Evolutionary conservation across 92 coral and sea anemone species (phyloP), one percentile per base, ranked within the genome.

Genomic region (Zoanthus gigantus): DNA sequence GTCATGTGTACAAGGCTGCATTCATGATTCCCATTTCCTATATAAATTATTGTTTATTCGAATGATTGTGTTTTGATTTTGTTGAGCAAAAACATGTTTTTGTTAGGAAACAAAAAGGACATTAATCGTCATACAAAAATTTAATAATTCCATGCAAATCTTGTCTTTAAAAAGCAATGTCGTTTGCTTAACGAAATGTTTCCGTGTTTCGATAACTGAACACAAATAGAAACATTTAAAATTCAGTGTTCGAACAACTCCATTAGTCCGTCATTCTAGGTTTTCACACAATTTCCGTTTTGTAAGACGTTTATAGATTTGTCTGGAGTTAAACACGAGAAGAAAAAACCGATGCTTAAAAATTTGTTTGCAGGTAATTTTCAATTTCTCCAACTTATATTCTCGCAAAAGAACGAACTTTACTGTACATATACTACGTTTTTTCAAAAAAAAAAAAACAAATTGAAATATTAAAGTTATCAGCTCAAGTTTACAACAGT

Each of bases 201-300:
- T 2, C 29, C 5, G n/a, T 18, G 10, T 23, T 67, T 11, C 3
- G 10, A 67, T 18, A 18, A 23, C 37, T 67, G 42, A 67, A 67
- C 7, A 18, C 6, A 30, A 67, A 23, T 23, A 67, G 12, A 67
- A 2, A 18, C 37, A 30, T 67, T 7, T 18, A 61, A 44, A 61
- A 14, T 63, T 44, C 18, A 23, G 54, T 42, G 52, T 45, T 80
- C 30, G 65, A 80, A 61, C 65, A 61, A 80, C 53, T 4, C 2
- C 42, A 37, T 37, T 4, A 37, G 23, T 18, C 56, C 57, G 46
- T n/a, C 60, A 47, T 32, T 53, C 28, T 54, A 18, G n/a, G 73
- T 73, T 80, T 23, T n/a, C 56, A 80, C 73, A 63, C 84, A 80
- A 80, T 80, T 80, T 80, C 84, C 84, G 84, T 47, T 80, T 61